Base-by-base conservation (phyloP, 2,888 invertebrate species). In the Automeris io region DNA sequence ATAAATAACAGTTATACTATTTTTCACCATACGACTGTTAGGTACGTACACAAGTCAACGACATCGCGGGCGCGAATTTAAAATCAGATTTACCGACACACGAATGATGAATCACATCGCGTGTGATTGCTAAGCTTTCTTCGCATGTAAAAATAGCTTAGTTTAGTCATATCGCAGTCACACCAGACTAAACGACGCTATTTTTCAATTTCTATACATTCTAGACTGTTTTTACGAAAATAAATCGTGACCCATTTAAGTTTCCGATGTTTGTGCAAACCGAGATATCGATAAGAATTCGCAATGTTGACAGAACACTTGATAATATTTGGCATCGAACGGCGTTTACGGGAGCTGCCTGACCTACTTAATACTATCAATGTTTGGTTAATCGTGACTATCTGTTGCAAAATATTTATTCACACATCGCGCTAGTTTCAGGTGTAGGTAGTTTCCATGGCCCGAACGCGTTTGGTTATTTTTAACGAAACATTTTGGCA, bases 241-340 rank as follows among this genome's bases (percentile, higher is more conserved):
- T 74, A 77, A 58, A 61, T 57, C 56, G 52, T 72, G 81, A 75
- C 80, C 82, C 46, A 76, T 72, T 81, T 80, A 54, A 32, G 22
- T 23, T 37, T 40, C 21, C 37, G 50, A 51, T 65, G 66, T 67
- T 78, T 72, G 72, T 75, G 66, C 74, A 76, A 78, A 72, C 62
- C 47, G 51, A 56, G 57, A 56, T 54, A 60, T 47, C 51, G 82
- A 83, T 85, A 83, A 82, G 70, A 70, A 71, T 76, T 79, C 51
- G 81, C 81, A 59, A 68, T 76, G 66, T 78, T 78, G 67, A 72
- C 70, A 61, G 56, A 72, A 51, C 70, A 74, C 76, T 77, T 79
- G 81, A 85, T 78, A 82, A 80, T 74, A 77, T 85, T 85, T 72
- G 75, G 73, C 67, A 69, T 61, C 70, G 61, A 67, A 70, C 69